Evolutionary conservation across 2,888 invertebrate genomes (phyloP).

Genomic region (Mimas tiliae): DNA sequence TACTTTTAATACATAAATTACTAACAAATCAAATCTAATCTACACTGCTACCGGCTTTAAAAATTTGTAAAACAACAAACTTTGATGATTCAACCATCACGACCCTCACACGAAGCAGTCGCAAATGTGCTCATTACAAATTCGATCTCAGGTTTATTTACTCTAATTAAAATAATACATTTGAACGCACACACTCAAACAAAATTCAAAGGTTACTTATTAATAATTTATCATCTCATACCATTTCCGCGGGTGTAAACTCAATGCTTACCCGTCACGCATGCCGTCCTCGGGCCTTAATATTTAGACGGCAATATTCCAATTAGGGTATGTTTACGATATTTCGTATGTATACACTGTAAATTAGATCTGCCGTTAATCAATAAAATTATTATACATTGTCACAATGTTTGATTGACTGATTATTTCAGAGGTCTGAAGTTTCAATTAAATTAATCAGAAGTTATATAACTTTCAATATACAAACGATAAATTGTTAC

Average conservation of each 20-base stretch:
- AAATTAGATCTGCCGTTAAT: constrained; percentile 6
- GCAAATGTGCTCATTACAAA: neutral
- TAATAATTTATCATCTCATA: constrained; percentile 17
- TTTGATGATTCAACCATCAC: neutral
- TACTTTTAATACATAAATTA: too few relatives aligned
- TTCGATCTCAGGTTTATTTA: neutral
- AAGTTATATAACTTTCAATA: neutral
- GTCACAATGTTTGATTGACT: neutral
- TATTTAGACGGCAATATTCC: constrained; percentile 16
- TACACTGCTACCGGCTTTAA: too few relatives aligned
- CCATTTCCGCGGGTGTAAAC: constrained; percentile 19
- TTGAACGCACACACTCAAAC: constrained; percentile 11
- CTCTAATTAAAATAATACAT: constrained; percentile 16
- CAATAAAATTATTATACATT: constrained; percentile 7
- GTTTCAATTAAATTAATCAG: neutral
- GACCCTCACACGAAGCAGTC: neutral
- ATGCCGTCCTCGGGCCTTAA: neutral
- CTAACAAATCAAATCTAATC: too few relatives aligned
- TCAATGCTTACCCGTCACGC: neutral
- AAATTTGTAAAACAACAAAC: too few relatives aligned
- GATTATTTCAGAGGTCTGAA: neutral
- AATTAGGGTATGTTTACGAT: constrained; percentile 2
- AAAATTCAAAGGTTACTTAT: constrained; percentile 19
- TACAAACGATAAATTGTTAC: neutral
- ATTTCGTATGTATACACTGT: constrained; percentile 9